These are phyloP conservation scores for Actinopyga echinites DNA, from an alignment of 53 echinoderm and acorn worm species.

Conservation along the genomic window DNA sequence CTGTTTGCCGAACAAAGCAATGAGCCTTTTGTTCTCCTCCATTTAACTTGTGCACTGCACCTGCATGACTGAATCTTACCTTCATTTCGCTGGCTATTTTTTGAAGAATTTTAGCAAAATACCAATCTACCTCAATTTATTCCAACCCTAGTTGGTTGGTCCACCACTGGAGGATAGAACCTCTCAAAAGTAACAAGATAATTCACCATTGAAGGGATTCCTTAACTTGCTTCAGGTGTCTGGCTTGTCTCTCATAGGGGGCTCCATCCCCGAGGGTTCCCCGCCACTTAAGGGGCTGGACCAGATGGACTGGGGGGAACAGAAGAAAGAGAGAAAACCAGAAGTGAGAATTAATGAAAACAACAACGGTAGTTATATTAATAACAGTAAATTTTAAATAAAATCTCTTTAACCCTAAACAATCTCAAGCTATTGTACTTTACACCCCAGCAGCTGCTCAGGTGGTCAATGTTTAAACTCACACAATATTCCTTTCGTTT, in stretches of 20 bases:
- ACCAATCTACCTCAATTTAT: constrained; percentile 41
- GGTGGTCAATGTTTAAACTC: too few species aligned
- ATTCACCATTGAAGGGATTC: constrained; percentile 13
- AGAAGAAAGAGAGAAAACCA: not conserved
- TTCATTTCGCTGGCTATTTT: constrained; percentile 5
- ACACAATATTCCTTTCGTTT: too few species aligned
- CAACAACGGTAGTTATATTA: not conserved
- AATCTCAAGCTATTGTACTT: too few species aligned
- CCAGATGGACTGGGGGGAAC: constrained; percentile 84
- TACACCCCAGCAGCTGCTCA: too few species aligned
- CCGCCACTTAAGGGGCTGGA: constrained; percentile 77
- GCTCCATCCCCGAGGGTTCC: constrained; percentile 74
- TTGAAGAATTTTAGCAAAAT: constrained; percentile 32
- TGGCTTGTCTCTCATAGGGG: constrained; percentile 79
- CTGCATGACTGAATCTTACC: not conserved
- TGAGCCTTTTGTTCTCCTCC: not conserved
- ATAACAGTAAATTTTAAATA: not conserved
- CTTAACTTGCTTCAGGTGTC: constrained; percentile 85
- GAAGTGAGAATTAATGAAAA: not conserved
- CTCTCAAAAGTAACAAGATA: constrained; percentile 39
- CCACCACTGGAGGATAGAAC: constrained; percentile 8
- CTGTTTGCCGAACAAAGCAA: not conserved
- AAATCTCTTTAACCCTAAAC: too few species aligned
- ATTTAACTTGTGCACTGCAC: not conserved
- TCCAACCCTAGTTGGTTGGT: constrained; percentile 17